Percentiles rank a stretch among this genome's conserved stretches.
These are phyloP conservation scores for Ormia ochracea DNA, from an alignment of 2,888 invertebrate genomes.

Conservation along the genomic window DNA sequence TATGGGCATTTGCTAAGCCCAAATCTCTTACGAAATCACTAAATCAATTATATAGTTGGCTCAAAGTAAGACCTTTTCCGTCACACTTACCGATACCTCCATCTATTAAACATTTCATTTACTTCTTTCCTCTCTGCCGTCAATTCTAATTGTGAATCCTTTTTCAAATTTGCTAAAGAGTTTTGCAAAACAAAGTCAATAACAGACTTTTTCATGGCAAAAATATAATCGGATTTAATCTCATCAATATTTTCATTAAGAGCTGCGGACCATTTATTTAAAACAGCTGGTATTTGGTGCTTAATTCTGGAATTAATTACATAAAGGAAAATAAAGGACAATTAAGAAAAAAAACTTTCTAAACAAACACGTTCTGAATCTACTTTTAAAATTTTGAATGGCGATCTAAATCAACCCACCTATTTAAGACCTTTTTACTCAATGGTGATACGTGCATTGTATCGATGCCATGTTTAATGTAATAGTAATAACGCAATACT, in stretches of 20 bases:
- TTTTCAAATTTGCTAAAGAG: slow-evolving; percentile 77
- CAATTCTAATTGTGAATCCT: slow-evolving; percentile 57
- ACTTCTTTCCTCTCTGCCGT: slow-evolving; percentile 79
- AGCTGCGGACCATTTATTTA: slow-evolving; percentile 81
- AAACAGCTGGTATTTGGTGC: slow-evolving; percentile 80
- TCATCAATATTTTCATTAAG: slow-evolving; percentile 83
- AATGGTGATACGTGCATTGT: slow-evolving; percentile 92
- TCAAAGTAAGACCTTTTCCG: neutral
- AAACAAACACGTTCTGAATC: neutral
- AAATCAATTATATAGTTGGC: neutral
- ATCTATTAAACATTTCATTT: slow-evolving; percentile 81
- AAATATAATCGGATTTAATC: slow-evolving; percentile 89
- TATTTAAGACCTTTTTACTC: slow-evolving; percentile 83
- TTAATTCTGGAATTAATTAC: slow-evolving; percentile 79
- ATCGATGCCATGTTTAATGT: slow-evolving; percentile 92
- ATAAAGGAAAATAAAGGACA: slow-evolving; percentile 1
- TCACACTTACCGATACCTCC: slow-evolving; percentile 79
- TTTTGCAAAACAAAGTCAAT: slow-evolving; percentile 94
- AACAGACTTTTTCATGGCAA: slow-evolving; percentile 92
- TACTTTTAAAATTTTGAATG: neutral
- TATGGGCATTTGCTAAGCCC: too few species aligned
- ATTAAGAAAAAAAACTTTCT: neutral
- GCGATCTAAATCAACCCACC: slow-evolving; percentile 73
- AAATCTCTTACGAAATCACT: too few species aligned
- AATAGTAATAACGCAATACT: slow-evolving; percentile 90